Conservation (phyloP, 2,888 invertebrate species). For the Eupithecia exiguata region DNA sequence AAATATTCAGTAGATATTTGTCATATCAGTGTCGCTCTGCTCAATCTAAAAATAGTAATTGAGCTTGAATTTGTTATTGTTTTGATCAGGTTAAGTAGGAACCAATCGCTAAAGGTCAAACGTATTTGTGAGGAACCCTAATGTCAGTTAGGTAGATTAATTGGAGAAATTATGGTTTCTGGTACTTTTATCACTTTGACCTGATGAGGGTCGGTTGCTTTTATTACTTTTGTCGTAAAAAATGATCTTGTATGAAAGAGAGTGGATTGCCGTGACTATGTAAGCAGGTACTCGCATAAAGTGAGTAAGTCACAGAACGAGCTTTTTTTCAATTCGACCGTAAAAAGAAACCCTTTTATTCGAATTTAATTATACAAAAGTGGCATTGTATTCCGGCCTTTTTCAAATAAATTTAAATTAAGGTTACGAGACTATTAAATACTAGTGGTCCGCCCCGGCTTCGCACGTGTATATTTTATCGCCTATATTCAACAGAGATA, state of each 20-base stretch:
- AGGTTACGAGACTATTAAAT: no score
- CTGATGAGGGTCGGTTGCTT: slow-evolving; percentile 2
- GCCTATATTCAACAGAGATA: no score
- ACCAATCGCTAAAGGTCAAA: not conserved
- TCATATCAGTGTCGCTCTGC: not conserved
- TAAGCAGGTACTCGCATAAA: not conserved
- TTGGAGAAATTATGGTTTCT: not conserved
- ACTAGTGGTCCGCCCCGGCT: no score
- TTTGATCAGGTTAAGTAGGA: not conserved
- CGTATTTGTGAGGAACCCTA: not conserved
- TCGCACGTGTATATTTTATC: no score
- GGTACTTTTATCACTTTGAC: slow-evolving; percentile 9
- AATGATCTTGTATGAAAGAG: not conserved
- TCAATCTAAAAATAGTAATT: slow-evolving; percentile 4
- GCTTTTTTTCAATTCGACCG: not conserved
- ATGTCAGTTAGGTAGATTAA: slow-evolving; percentile 12
- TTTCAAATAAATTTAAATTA: no score
- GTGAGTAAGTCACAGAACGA: not conserved
- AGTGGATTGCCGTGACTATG: not conserved
- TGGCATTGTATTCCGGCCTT: not conserved
- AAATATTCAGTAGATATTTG: slow-evolving; percentile 5
- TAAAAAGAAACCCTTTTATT: not conserved
- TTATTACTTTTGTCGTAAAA: not conserved
- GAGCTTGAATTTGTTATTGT: slow-evolving; percentile 5
- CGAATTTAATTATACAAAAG: not conserved